Evolutionary conservation across 2,888 invertebrate species (phyloP), one percentile per base, ranked within the genome.

Genomic region (Oscheius sp.): DNA sequence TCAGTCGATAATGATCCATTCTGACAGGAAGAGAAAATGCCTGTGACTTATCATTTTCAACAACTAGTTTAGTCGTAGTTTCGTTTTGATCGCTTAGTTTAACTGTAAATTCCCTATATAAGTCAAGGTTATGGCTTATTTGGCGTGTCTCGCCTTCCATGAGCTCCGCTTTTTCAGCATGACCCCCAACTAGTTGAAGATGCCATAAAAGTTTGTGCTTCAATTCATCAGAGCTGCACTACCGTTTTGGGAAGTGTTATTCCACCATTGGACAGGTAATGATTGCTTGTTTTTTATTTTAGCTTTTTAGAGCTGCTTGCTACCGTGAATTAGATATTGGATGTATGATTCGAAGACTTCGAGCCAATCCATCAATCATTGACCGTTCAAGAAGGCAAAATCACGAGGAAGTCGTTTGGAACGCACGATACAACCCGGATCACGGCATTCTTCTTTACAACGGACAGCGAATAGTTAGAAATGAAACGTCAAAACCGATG

Each of bases 211-310:
- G n/a, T 54, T n/a, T 33, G 32, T 17, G 6, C 14, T 20, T 9
- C 5, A 17, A 20, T 54, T 17, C 5, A 2, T 32, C 32, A 54
- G 5, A 36, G 17, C 3, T 54, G 54, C 20, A 54, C 54, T 20
- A 54, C 54, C 12, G 54, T 54, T 6, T 9, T 32, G 32, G 54
- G 54, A 9, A 54, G 36, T n/a, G 33, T 33, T 5, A 33, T 47
- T 5, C 47, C 54, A n/a, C 22, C 47, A 12, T 17, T 33, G 32
- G n/a, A 20, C 14, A 50, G 50, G 50, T 50, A 26, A 50, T 9
- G 9, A 14, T 24, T 24, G n/a, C 4, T 47, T 45, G 6, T n/a
- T 6, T n/a, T 9, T 6, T 45, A 45, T 22, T 47, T 47, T 47
- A n/a, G 12, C 14, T 14, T 47, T 47, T 26, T 17, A 54, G 54